Base-by-base conservation (phyloP, 92 coral and sea anemone species). In the Epizoanthus rinbou region DNA sequence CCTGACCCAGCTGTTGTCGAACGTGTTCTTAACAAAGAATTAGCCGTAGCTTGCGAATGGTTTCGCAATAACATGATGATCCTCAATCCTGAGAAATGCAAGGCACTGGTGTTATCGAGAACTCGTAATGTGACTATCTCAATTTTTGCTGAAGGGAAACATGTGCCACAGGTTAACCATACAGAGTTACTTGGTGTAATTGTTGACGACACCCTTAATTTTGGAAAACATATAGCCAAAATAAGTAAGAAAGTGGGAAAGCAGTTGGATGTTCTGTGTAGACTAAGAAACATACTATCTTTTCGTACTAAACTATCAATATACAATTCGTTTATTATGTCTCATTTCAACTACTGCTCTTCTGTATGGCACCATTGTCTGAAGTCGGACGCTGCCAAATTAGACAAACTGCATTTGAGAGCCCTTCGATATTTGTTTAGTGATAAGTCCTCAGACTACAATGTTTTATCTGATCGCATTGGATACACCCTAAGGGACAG, bases 161-260 rank as follows among this genome's bases (percentile, higher is more conserved):
- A 52, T 54, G 60, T 75, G 57, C 81, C 65, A 75, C 67, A 57
- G 64, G 83, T 79, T 63, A 69, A 79, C 67, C 83, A 63, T 63
- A 67, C 67, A 58, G 70, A 78, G 28, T 69, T 79, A 60, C 67
- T 60, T 67, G 83, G 71, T 59, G 81, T 76, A 9, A 57, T 56
- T 75, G 37, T 75, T 50, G 64, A 75, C 47, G 47, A 0, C 53
- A 17, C 78, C 60, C 68, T 75, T 56, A 64, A 22, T 66, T 75
- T 75, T 75, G 81, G 60, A 6, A 57, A 79, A 79, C 83, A 79
- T 79, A 23, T 60, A 79, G 67, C 83, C 54, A 79, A 79, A 69
- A 79, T 79, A 16, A 63, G 56, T 47, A 79, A 79, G 84, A 79
- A 79, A 59, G 72, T 79, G 9, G 74, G 57, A 64, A 79, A 79